These are phyloP conservation scores for Magallana angulata DNA, from an alignment of 1,140 invertebrate genomes.

Conservation along the genomic window DNA sequence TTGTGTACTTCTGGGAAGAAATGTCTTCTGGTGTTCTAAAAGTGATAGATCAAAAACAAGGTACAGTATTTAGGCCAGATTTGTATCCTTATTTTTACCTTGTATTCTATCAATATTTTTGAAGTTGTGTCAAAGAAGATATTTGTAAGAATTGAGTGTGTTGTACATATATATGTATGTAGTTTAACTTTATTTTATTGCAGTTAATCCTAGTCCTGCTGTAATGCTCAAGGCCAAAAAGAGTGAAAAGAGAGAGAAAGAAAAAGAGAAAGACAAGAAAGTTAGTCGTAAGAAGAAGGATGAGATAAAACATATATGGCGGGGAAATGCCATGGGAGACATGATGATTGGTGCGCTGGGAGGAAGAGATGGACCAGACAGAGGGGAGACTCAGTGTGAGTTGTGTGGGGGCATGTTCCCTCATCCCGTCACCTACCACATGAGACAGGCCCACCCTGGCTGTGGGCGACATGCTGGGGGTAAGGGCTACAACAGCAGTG, in stretches of 20 bases:
- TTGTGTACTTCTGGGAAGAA: constrained; percentile 90
- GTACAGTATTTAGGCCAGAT: neutral
- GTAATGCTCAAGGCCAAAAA: constrained; percentile 78
- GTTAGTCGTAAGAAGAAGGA: constrained; percentile 78
- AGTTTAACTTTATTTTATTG: neutral
- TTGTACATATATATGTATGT: neutral
- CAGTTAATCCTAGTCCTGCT: constrained; percentile 79
- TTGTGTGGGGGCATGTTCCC: constrained; percentile 88
- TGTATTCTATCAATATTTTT: no score
- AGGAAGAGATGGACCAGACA: constrained; percentile 69
- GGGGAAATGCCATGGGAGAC: constrained; percentile 64
- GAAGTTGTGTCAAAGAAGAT: no score
- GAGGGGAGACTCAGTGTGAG: constrained; percentile 89
- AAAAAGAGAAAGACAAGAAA: constrained; percentile 78
- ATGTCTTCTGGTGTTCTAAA: constrained; percentile 85
- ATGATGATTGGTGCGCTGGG: constrained; percentile 70
- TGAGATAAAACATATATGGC: constrained; percentile 78
- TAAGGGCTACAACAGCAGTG: constrained; percentile 92
- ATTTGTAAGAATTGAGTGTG: neutral
- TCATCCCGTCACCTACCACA: constrained; percentile 93
- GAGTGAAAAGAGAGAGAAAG: constrained; percentile 79
- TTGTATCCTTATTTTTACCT: no score
- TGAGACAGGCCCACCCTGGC: constrained; percentile 92
- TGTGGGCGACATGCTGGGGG: constrained; percentile 92
- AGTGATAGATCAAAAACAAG: constrained; percentile 83